Evolutionary conservation across 2,888 invertebrate genomes (phyloP), one percentile per base, ranked within the genome.

Genomic region (Rhynchonema sp.): DNA sequence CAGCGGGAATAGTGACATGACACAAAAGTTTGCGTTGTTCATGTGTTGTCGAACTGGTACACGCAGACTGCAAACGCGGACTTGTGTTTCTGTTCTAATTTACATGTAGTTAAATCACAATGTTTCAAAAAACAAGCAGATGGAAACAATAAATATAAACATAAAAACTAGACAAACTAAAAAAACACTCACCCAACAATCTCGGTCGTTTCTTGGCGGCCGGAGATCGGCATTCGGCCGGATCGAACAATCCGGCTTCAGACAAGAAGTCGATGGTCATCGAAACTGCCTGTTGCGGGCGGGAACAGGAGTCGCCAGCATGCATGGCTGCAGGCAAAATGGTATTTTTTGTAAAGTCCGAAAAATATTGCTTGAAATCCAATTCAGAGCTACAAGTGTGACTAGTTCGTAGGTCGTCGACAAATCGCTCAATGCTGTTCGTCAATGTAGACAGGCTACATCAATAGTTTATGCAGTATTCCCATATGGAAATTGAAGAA

Each of bases 221-320:
- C 9, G 54, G 54, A 9, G 2, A 9, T 9, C 20, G 13, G 60
- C 71, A 71, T 55, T 71, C 71, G 27, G 63, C 63, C n/a, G 69
- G 69, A 60, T 69, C 69, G 58, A 67, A 68, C 57, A 65, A 69
- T 26, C 70, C 70, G 27, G 68, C 66, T 1, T 67, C 67, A 57
- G 68, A 67, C 25, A 71, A 61, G 62, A 70, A 72, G 27, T 69
- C 63, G 22, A 72, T 65, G 1, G 69, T 65, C 62, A 70, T 72
- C 20, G 66, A 66, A 6, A 71, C 61, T 27, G 69, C 65, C 62
- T 70, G 70, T 28, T 69, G 65, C 20, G 68, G 65, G 59, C 70
- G 64, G 26, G 68, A 67, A 60, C 71, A 71, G 13, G 68, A 66
- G 62, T 71, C 71, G 23, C 69, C 71, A 26, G 69, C 71, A 56